Evolutionary conservation across 2,113 vertebrate genomes (phyloP), one percentile per base, ranked within the genome.

Genomic region (Desmodus rotundus): DNA sequence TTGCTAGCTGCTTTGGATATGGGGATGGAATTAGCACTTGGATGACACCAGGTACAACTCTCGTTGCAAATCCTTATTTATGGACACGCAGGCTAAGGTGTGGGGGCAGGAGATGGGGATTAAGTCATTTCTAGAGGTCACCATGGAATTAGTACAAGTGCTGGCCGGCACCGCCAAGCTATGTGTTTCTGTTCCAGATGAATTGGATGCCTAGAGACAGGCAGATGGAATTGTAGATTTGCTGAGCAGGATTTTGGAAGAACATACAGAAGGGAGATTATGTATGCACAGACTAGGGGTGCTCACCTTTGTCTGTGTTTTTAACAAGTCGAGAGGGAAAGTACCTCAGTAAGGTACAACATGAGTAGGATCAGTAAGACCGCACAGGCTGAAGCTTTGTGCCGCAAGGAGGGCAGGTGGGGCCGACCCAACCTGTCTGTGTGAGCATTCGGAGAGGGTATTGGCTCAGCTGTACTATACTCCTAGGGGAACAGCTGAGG

Each of bases 401-500:
- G 74, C 5, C 36, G 3, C 47, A 4, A 0, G 45, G 7, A 80
- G 31, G 56, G 45, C 1, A 9, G 65, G 22, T 7, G n/a, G 1
- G 3, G 26, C 63, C 0, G 2, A 43, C 45, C 3, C 13, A 4
- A 8, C 24, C 4, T 0, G 13, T 28, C 11, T 47, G 20, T 7
- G 3, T 16, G 22, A 5, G 2, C 15, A 4, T 31, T 33, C 1
- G 0, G 43, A 41, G n/a, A 47, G 54, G 24, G 56, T 6, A 10
- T 22, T 19, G 0, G 0, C 33, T 65, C 33, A 22, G 72, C 36
- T 36, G 4, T 13, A 22, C 24, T 4, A 45, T 4, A 16, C 52
- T 74, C 7, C 1, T 1, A 12, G 22, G 73, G 24, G 31, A n/a
- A 7, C 0, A 0, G 31, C 0, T 3, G 3, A 41, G 45, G 16